phyloP scores from a whole-genome alignment of 2,888 invertebrate genomes.

The Cerastis leucographa region DNA sequence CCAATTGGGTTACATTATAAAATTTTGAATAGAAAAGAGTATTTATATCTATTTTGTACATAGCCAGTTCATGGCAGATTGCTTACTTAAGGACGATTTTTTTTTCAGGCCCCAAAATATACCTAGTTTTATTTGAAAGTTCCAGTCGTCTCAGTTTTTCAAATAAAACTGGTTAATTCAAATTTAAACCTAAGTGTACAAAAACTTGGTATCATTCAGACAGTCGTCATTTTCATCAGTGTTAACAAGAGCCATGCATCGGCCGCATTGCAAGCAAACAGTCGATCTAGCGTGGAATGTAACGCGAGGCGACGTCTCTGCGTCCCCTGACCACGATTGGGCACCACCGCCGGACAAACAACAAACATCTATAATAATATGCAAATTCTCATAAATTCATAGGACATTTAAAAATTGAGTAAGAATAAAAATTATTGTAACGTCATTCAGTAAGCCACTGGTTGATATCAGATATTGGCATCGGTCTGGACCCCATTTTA shows the following conservation, averaged over 20 bases:
- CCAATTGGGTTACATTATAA: constrained; percentile 25
- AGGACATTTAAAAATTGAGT: constrained; percentile 24
- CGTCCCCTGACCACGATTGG: constrained; percentile 55
- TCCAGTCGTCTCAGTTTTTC: neutral
- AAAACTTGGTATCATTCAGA: constrained; percentile 12
- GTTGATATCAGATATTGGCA: constrained; percentile 28
- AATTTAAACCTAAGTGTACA: neutral
- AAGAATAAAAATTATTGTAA: constrained; percentile 17
- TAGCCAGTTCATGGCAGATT: constrained; percentile 6
- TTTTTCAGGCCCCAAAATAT: neutral
- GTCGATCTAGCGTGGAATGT: constrained; percentile 78
- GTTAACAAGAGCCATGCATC: constrained; percentile 60
- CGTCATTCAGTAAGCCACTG: constrained; percentile 26
- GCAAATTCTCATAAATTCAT: constrained; percentile 50
- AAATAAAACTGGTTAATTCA: constrained; percentile 15
- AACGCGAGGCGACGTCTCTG: constrained; percentile 70
- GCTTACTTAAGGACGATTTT: neutral
- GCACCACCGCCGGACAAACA: constrained; percentile 44
- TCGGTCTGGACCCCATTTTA: constrained; percentile 39
- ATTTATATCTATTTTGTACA: constrained; percentile 53
- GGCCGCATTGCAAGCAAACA: constrained; percentile 66
- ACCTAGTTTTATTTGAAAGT: constrained; percentile 9
- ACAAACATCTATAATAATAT: constrained; percentile 38
- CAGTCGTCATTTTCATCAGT: constrained; percentile 33
- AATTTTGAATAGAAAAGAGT: constrained; percentile 14